Base-by-base conservation (phyloP, 2,888 invertebrate species). In the Yponomeuta malinellus region DNA sequence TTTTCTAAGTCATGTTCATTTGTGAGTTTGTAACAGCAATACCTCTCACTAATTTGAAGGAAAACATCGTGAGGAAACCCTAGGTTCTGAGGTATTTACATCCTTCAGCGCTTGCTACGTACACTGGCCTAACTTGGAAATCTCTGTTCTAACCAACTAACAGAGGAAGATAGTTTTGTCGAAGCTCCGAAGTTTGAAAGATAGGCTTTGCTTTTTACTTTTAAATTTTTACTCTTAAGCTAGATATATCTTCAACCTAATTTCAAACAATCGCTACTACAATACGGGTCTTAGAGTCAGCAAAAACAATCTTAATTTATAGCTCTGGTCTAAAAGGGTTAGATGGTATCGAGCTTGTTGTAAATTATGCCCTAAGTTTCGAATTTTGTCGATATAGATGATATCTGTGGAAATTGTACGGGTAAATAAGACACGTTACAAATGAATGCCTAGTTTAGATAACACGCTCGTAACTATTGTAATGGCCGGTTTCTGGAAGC, bases 291-390 rank as follows among this genome's bases (percentile, higher is more conserved):
- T 59, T 67, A 12, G n/a, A 31, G n/a, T 78, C 74, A 77, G 81
- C 86, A 87, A 88, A 88, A 88, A 87, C 78, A 79, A 75, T 76
- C 75, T 76, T 81, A 83, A 88, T 87, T 86, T 87, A 87, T 83
- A 74, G 76, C 74, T 74, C n/a, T 48, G 65, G 63, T 67, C 59
- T 12, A 12, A 66, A 71, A 71, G 71, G 71, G 71, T 71, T 66
- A 59, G 71, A 67, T 71, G 63, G 37, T 70, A 70, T 70, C 70
- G 65, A 43, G 64, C 29, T 48, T 65, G 64, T 48, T 48, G 65
- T 70, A 65, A 71, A 71, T 67, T 71, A 71, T 67, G 48, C 64
- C 48, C 48, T 23, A 68, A 68, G 68, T 68, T 68, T 52, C 48
- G 29, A 68, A 68, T 68, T 68, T 48, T 68, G 68, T 52, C 68